These are phyloP conservation scores for Morpho deidamia DNA, from an alignment of 2,888 invertebrate species.

Conservation along the genomic window DNA sequence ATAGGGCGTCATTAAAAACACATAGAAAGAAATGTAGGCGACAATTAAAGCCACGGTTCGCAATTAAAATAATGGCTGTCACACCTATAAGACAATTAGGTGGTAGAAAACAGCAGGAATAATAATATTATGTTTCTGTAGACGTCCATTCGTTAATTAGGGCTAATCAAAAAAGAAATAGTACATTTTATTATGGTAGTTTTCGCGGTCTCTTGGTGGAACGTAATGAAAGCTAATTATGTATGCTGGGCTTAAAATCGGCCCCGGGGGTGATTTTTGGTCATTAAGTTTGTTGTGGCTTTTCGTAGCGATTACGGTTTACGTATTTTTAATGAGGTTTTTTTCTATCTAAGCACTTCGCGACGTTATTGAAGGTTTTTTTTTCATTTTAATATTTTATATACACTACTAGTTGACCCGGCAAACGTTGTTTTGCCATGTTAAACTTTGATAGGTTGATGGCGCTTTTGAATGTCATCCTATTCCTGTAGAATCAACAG, in stretches of 20 bases:
- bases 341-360: conserved; percentile 3
- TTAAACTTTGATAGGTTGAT: no score
- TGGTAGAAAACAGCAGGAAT: conserved; percentile 38
- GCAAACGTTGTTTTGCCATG: no score
- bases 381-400: no score
- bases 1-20: conserved; percentile 39
- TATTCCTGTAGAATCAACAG: no score
- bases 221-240: conserved; percentile 32
- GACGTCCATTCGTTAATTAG: conserved; percentile 42
- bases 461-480: no score
- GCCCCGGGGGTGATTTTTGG: conserved; percentile 30
- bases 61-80: conserved; percentile 77
- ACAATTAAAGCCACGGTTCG: conserved; percentile 60
- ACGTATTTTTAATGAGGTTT: conserved; percentile 18
- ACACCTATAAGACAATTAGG: conserved; percentile 76
- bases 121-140: conserved; percentile 62
- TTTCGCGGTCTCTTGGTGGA: conserved; percentile 34
- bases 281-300: conserved; percentile 27
- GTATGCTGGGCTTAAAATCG: conserved; percentile 28
- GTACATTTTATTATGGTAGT: conserved; percentile 46
- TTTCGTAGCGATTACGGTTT: conserved; percentile 21
- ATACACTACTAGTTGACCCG: no score
- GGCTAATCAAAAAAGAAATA: conserved; percentile 55
- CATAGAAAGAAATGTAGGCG: conserved; percentile 57
- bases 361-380: neutral